Evolutionary conservation across 2,797 vertebrate genomes (phyloP), one percentile per base, ranked within the genome.

Genomic region (Sparus aurata): DNA sequence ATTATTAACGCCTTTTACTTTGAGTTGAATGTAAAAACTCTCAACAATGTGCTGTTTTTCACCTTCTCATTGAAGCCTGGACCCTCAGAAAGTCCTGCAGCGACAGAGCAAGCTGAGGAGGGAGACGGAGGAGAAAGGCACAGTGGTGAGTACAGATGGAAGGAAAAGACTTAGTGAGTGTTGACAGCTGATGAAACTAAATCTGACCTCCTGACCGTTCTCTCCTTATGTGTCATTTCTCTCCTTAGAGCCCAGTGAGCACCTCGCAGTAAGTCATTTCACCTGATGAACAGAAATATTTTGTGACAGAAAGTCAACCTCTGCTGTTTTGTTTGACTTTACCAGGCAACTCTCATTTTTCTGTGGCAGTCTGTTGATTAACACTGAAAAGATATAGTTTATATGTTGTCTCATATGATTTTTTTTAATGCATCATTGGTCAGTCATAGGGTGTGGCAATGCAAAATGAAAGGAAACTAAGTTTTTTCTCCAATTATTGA

Each of bases 251-350:
- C 73, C 79, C 86, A 7, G 63, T 3, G 4, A 55, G 83, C 84
- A 68, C 73, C 50, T 86, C 84, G 57, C 85, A 83, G 94, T 95
- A 87, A 95, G 93, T 93, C 17, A 43, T 34, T 30, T 50, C 9
- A 2, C 13, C n/a, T n/a, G 23, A 66, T 17, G 20, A 4, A 1
- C 0, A 18, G 9, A 65, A 45, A 16, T 60, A 68, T 66, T 54
- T 67, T 15, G 53, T 25, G 6, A 52, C 30, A 73, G 3, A 27
- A 43, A 12, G 69, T 58, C 41, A 10, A 3, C 55, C 38, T 49
- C 20, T 47, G 16, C 17, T n/a, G 18, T 65, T 69, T 68, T 23
- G 18, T 52, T 71, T 68, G 13, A 62, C 8, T 16, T 66, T 23
- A 54, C 52, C 41, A 15, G 34, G 16, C 16, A 63, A 22, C 20